A percentile compares a stretch with the other conserved stretches of the same genome.
Conservation (phyloP, 2,113 vertebrate species). For the Psettodes erumei region DNA sequence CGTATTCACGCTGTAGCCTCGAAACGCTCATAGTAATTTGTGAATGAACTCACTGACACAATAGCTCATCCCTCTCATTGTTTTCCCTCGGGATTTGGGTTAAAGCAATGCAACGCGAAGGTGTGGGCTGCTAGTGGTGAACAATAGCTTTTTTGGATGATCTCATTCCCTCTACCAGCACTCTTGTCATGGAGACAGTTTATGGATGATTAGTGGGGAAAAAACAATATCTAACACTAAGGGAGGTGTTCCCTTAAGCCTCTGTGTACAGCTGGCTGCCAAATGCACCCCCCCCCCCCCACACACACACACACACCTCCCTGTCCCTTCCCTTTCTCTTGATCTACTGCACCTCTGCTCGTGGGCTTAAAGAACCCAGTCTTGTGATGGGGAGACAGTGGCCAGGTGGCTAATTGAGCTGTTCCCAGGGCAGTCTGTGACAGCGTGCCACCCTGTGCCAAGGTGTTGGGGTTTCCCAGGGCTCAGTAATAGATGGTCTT, state of each 20-base stretch:
- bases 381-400: slow-evolving; percentile 49
- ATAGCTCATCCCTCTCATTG: slow-evolving; percentile 26
- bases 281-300: too few species aligned
- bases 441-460: slow-evolving; percentile 73
- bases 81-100: slow-evolving; percentile 30
- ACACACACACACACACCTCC: neutral
- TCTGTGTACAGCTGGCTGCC: slow-evolving; percentile 26
- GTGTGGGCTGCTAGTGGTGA: slow-evolving; percentile 28
- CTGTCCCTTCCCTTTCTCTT: slow-evolving; percentile 39
- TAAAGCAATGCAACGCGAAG: slow-evolving; percentile 18
- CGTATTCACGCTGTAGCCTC: slow-evolving; percentile 22
- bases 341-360: slow-evolving; percentile 41
- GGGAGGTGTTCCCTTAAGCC: slow-evolving; percentile 34
- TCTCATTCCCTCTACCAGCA: slow-evolving; percentile 34
- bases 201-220: slow-evolving; percentile 29
- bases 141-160: slow-evolving; percentile 49
- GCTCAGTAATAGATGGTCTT: slow-evolving; percentile 65
- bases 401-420: slow-evolving; percentile 78
- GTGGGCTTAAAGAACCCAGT: slow-evolving; percentile 37
- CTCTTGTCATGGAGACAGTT: slow-evolving; percentile 24
- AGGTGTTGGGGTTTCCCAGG: slow-evolving; percentile 72
- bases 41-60: slow-evolving; percentile 62
- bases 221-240: slow-evolving; percentile 20
- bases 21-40: slow-evolving; percentile 29
- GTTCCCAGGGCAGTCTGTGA: slow-evolving; percentile 70